phyloP scores from a whole-genome alignment of 2,797 vertebrate species.

The Zalophus californianus region DNA sequence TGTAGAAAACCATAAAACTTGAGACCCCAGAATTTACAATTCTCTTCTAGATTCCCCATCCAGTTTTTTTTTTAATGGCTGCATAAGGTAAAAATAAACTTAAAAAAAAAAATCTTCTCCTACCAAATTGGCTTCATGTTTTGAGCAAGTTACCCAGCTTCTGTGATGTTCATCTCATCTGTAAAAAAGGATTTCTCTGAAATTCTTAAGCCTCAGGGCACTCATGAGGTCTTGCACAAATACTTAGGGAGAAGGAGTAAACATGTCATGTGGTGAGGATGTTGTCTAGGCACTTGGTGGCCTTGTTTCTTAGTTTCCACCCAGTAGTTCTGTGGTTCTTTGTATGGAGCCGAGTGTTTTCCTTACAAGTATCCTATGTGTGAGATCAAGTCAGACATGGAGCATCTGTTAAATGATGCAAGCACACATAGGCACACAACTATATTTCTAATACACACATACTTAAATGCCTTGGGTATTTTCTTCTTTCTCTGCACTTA shows the following conservation, averaged over 20 bases:
- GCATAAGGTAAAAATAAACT: not conserved
- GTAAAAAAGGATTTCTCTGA: not conserved
- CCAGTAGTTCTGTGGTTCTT: not conserved
- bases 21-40: not conserved
- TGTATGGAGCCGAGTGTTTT: not conserved
- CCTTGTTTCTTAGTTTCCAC: not conserved
- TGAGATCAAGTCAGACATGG: not conserved
- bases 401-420: not conserved
- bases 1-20: slow-evolving; percentile 22
- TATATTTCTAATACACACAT: not conserved
- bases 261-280: not conserved
- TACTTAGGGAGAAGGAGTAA: not conserved
- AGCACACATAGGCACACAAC: not conserved
- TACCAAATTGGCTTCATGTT: not conserved
- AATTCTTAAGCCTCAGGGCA: not conserved
- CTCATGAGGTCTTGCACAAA: not conserved
- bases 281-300: not conserved
- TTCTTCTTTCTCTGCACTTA: not conserved
- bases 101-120: not conserved
- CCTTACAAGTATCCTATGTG: not conserved
- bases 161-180: not conserved
- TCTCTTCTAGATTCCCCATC: slow-evolving; percentile 19
- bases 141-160: not conserved
- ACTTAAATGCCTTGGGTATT: not conserved
- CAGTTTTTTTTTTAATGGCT: not conserved